Conservation (phyloP, 2,888 invertebrate genomes). For the Xylophagus ater region DNA sequence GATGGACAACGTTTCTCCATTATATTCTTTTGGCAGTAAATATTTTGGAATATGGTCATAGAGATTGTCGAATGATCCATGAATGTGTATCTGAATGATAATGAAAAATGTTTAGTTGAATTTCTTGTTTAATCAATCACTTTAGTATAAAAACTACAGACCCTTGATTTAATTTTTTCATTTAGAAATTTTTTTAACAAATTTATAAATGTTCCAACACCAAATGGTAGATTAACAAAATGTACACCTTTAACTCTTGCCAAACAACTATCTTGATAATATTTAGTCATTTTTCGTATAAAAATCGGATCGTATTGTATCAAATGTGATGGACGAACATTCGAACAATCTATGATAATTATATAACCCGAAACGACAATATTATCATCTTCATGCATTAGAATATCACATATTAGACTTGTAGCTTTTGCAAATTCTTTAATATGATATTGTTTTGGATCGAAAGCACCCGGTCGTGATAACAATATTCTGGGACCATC, state of each 20-base stretch:
- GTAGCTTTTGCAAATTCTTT: constrained; percentile 40
- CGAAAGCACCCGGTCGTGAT: constrained; percentile 21
- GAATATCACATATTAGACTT: constrained; percentile 45
- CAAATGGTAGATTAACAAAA: constrained; percentile 43
- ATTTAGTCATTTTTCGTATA: constrained; percentile 43
- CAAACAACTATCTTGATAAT: constrained; percentile 41
- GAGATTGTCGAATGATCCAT: too few species aligned
- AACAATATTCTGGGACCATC: constrained; percentile 28
- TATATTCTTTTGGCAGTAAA: too few species aligned
- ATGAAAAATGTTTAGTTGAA: too few species aligned
- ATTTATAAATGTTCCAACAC: constrained; percentile 43
- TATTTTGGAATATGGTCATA: too few species aligned
- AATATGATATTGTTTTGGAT: constrained; percentile 36
- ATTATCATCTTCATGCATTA: constrained; percentile 46
- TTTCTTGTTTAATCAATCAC: too few species aligned
- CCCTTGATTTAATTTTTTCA: constrained; percentile 45
- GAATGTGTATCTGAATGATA: too few species aligned
- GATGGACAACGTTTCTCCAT: too few species aligned
- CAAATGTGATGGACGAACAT: constrained; percentile 40
- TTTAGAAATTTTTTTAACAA: constrained; percentile 44
- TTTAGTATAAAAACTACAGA: constrained; percentile 30
- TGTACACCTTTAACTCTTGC: constrained; percentile 45
- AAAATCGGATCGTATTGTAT: constrained; percentile 43
- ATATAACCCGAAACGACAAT: constrained; percentile 40
- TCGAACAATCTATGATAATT: constrained; percentile 42